phyloP scores from a whole-genome alignment of 1,140 invertebrate species.

The Oedothorax gibbosus region DNA sequence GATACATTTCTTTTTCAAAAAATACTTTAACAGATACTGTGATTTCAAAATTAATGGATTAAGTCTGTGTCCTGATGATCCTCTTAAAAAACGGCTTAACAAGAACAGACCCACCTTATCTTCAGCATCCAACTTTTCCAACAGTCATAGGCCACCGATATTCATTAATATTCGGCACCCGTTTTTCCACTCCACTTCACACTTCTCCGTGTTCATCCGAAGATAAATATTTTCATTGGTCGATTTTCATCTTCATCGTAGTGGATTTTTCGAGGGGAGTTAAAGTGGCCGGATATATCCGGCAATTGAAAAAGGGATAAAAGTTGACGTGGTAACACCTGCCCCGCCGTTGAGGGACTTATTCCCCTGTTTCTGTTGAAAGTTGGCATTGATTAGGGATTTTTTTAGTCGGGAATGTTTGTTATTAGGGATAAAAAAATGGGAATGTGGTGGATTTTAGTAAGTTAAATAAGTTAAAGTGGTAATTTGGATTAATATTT shows the following conservation, averaged over 20 bases:
- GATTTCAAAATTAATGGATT: no score
- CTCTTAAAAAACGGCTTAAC: no score
- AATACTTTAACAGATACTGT: no score
- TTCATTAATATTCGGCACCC: slow-evolving; percentile 37
- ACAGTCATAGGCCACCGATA: not conserved
- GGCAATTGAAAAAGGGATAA: not conserved
- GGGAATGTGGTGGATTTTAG: no score
- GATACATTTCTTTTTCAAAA: no score
- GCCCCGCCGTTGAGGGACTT: not conserved
- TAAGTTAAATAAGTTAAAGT: no score
- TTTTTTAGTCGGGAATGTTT: not conserved
- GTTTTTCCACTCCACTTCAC: slow-evolving; percentile 7
- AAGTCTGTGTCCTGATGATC: no score
- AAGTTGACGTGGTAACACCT: no score
- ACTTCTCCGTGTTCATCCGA: slow-evolving; percentile 36
- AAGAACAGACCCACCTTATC: no score
- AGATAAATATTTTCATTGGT: slow-evolving; percentile 60
- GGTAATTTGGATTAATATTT: no score
- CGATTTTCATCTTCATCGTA: slow-evolving; percentile 46
- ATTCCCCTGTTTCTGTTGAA: not conserved
- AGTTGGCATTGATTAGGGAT: not conserved
- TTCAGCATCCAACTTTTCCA: no score
- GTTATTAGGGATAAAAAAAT: no score
- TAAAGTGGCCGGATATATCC: slow-evolving; percentile 3
- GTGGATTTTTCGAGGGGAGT: slow-evolving; percentile 28